A percentile compares a stretch with the other conserved stretches of the same genome.
phyloP scores from a whole-genome alignment of 2,113 vertebrate genomes.

The Mus pahari region DNA sequence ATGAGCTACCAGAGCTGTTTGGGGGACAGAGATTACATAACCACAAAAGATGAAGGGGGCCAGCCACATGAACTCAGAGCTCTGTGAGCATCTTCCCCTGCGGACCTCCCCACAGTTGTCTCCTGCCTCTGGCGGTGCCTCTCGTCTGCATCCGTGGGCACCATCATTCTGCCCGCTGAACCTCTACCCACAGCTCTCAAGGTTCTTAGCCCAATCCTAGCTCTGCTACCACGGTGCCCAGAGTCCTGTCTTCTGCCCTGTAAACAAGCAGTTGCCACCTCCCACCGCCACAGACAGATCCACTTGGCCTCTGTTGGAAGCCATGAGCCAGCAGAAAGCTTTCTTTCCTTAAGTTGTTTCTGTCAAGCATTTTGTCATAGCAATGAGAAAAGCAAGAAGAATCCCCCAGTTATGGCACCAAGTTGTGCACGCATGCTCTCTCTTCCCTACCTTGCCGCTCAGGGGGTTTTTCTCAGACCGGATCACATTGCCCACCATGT shows the following conservation, averaged over 20 bases:
- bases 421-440: no score
- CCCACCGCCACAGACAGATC: neutral
- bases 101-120: neutral
- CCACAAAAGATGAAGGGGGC: neutral
- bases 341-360: neutral
- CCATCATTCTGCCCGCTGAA: no score
- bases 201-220: neutral
- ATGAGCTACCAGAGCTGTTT: neutral
- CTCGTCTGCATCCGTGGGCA: neutral
- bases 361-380: neutral
- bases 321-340: neutral
- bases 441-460: slow-evolving; percentile 65
- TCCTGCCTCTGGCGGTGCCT: fast-evolving
- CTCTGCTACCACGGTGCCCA: neutral
- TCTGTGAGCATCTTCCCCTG: neutral
- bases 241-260: neutral
- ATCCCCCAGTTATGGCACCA: neutral
- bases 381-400: neutral
- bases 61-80: neutral
- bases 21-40: neutral
- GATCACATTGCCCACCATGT: slow-evolving; percentile 78
- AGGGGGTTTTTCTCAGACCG: slow-evolving; percentile 82
- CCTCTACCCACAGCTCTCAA: neutral
- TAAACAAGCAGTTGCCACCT: neutral
- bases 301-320: no score